Evolutionary conservation across 1,140 invertebrate species (phyloP), one percentile per base, ranked within the genome.

Genomic region (Dendrolimus punctatus): DNA sequence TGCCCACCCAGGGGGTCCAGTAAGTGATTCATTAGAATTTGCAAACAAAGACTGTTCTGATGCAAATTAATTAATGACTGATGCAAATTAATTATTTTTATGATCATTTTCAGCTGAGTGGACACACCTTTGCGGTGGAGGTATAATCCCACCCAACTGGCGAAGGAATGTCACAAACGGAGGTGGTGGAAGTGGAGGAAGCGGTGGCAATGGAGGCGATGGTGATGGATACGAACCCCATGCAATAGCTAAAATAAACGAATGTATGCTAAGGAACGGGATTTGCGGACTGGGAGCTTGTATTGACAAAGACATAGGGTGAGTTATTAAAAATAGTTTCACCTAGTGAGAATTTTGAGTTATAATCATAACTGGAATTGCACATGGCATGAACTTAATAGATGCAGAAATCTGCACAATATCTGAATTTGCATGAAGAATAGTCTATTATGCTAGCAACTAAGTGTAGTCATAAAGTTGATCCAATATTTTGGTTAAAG

Each of bases 251-350:
- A 80, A 76, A 80, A 87, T 95, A 53, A 92, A 95, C 78, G 93
- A 95, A 80, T 95, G 94, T 68, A 91, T 90, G 62, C 74, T 95
- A 45, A 74, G 92, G 49, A 90, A 91, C 7, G 92, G 91, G 57
- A 93, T 96, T 57, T 96, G 95, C 70, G 92, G 92, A 2, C 88
- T 93, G 52, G 95, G 95, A 0, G 87, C 90, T 52, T 96, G 95
- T 71, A 88, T 94, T 42, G 93, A 95, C 66, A 94, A 92, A 10
- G 84, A 89, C 9, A 90, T 92, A 39, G 94, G 93, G 58, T 96
- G 92, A 81, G 89, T 90, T n/a, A n/a, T n/a, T n/a, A n/a, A n/a
- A n/a, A n/a, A n/a, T n/a, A n/a, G n/a, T n/a, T n/a, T n/a, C n/a
- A n/a, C n/a, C n/a, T n/a, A n/a, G n/a, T n/a, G n/a, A n/a, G n/a